A percentile compares a stretch with the other conserved stretches of the same genome.
Conservation (phyloP, 2,888 invertebrate genomes). For the Eupithecia subfuscata region DNA sequence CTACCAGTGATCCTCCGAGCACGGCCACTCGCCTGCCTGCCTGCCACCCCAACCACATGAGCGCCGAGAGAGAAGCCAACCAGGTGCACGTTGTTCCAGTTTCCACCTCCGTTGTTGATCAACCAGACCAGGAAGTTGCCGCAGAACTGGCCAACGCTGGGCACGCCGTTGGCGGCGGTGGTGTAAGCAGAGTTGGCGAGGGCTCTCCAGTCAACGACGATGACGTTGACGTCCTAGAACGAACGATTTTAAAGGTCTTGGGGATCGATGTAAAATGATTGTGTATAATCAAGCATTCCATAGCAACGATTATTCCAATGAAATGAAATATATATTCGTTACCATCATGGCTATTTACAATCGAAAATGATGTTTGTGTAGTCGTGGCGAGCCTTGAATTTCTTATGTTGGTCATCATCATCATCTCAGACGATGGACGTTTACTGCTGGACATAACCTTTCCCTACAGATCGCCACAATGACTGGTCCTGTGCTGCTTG, state of each 20-base stretch:
- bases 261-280: too few relatives aligned
- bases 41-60: constrained; percentile 72
- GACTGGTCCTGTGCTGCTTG: too few relatives aligned
- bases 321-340: not conserved
- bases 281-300: too few relatives aligned
- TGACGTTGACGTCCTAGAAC: constrained; percentile 64
- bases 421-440: too few relatives aligned
- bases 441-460: too few relatives aligned
- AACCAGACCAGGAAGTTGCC: constrained; percentile 73
- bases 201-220: constrained; percentile 71
- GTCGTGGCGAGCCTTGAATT: too few relatives aligned
- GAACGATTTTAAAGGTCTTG: not conserved
- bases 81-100: constrained; percentile 70
- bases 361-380: too few relatives aligned
- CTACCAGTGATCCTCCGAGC: constrained; percentile 63
- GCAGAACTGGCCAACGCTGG: constrained; percentile 62
- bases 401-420: too few relatives aligned
- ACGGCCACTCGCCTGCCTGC: constrained; percentile 46
- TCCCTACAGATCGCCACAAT: too few relatives aligned
- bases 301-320: too few relatives aligned
- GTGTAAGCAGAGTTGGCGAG: constrained; percentile 57
- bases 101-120: constrained; percentile 63
- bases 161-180: constrained; percentile 61
- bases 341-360: not conserved
- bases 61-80: constrained; percentile 78